Evolutionary conservation across 2,797 vertebrate species (phyloP).

Genomic region (Heliangelus exortis): DNA sequence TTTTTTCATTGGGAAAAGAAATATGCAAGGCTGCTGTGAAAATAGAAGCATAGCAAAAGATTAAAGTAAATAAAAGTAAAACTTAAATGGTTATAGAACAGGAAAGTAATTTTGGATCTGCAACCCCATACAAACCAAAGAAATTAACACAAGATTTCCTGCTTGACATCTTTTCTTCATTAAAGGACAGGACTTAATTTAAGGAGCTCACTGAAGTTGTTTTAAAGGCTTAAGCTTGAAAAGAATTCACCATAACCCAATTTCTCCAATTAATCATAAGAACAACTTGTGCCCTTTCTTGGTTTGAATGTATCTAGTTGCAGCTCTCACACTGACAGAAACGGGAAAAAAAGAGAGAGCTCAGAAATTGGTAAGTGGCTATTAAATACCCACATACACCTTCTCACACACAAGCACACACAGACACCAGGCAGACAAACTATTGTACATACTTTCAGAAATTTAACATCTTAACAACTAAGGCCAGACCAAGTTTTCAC

Average conservation of each 20-base stretch:
- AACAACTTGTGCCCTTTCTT: not conserved
- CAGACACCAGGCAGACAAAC: not conserved
- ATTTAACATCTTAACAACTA: not conserved
- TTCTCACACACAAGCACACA: not conserved
- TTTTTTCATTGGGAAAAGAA: not conserved
- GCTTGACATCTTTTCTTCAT: not conserved
- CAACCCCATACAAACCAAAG: slow-evolving; percentile 56
- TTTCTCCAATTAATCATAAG: not conserved
- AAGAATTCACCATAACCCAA: not conserved
- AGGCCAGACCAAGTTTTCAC: not conserved
- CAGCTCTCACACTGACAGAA: slow-evolving; percentile 37
- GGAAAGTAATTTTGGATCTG: not conserved
- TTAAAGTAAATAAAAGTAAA: not conserved
- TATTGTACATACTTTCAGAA: not conserved
- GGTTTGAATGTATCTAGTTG: slow-evolving; percentile 52
- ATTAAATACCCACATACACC: not conserved
- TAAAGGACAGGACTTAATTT: not conserved
- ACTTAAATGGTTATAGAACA: not conserved
- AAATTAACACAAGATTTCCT: slow-evolving; percentile 11
- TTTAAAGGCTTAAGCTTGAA: not conserved
- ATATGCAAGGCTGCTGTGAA: not conserved
- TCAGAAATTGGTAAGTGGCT: not conserved
- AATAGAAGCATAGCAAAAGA: not conserved
- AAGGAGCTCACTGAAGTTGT: not conserved
- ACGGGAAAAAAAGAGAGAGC: not conserved